Evolutionary conservation across 2,888 invertebrate species (phyloP).

Genomic region (Scaeva pyrastri): DNA sequence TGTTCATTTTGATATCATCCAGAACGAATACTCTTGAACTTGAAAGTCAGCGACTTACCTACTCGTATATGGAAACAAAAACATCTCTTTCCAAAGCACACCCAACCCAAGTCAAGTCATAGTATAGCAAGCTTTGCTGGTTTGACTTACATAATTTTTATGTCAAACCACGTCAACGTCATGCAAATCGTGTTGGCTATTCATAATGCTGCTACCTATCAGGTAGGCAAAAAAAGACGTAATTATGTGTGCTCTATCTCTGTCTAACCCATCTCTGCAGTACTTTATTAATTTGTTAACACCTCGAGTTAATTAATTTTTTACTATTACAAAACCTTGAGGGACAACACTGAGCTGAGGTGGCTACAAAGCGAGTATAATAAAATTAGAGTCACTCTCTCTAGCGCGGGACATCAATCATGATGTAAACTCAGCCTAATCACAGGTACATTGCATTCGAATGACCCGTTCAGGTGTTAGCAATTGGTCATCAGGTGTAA

Average conservation of each 20-base stretch:
- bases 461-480: conserved; percentile 41
- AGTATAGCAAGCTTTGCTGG: conserved; percentile 31
- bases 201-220: background rate
- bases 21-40: conserved; percentile 59
- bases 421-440: background rate
- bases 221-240: conserved; percentile 24
- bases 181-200: conserved; percentile 34
- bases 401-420: conserved; percentile 7
- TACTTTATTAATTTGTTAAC: conserved; percentile 10
- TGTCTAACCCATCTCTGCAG: conserved; percentile 2
- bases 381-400: conserved; percentile 11
- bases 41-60: conserved; percentile 33
- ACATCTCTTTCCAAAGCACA: background rate
- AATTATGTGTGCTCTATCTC: conserved; percentile 12
- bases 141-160: conserved; percentile 23
- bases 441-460: conserved; percentile 29
- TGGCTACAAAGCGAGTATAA: background rate
- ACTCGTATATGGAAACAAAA: background rate
- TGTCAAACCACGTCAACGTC: conserved; percentile 32
- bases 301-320: conserved; percentile 25
- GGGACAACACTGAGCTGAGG: background rate
- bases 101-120: background rate
- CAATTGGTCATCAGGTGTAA: conserved; percentile 38
- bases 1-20: conserved; percentile 24
- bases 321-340: conserved; percentile 17